Percentiles rank a stretch among this genome's conserved stretches.
These are phyloP conservation scores for Drosophila nigritarsus DNA, from an alignment of 2,888 invertebrate genomes.

Conservation along the genomic window DNA sequence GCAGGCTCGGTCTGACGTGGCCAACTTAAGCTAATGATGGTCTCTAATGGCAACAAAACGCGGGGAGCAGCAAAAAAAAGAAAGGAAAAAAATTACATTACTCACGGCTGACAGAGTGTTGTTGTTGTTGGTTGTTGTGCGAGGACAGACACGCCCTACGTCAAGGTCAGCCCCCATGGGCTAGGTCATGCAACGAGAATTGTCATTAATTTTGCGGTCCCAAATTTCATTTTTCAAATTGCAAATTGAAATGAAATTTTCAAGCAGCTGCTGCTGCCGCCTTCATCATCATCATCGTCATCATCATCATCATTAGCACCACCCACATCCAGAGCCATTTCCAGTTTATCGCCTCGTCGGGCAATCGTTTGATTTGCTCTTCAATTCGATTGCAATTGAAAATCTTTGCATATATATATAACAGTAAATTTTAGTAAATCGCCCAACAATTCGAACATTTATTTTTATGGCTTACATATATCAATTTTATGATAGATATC, in stretches of 20 bases:
- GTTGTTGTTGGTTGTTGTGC: neutral
- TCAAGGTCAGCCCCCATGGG: slow-evolving; percentile 48
- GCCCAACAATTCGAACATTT: neutral
- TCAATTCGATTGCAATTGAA: slow-evolving; percentile 14
- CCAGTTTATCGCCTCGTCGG: slow-evolving; percentile 40
- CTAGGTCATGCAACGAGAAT: slow-evolving; percentile 48
- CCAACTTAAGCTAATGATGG: slow-evolving; percentile 24
- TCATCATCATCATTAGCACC: slow-evolving; percentile 1
- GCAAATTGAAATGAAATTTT: slow-evolving; percentile 76
- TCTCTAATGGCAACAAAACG: slow-evolving; percentile 1
- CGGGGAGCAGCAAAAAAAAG: neutral
- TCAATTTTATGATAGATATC: neutral
- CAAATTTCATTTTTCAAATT: slow-evolving; percentile 75
- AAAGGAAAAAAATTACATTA: slow-evolving; percentile 29
- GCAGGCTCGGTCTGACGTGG: slow-evolving; percentile 27
- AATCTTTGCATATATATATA: neutral
- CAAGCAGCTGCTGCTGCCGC: slow-evolving; percentile 22
- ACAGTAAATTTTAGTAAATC: neutral
- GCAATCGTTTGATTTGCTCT: slow-evolving; percentile 31
- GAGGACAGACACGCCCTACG: slow-evolving; percentile 36
- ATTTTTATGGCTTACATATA: neutral
- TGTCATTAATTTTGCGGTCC: slow-evolving; percentile 66
- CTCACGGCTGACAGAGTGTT: slow-evolving; percentile 24
- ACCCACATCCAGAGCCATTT: slow-evolving; percentile 25
- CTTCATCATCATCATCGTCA: neutral